Evolutionary conservation across 2,888 invertebrate genomes (phyloP), one percentile per base, ranked within the genome.

Genomic region (Alcis repandata): DNA sequence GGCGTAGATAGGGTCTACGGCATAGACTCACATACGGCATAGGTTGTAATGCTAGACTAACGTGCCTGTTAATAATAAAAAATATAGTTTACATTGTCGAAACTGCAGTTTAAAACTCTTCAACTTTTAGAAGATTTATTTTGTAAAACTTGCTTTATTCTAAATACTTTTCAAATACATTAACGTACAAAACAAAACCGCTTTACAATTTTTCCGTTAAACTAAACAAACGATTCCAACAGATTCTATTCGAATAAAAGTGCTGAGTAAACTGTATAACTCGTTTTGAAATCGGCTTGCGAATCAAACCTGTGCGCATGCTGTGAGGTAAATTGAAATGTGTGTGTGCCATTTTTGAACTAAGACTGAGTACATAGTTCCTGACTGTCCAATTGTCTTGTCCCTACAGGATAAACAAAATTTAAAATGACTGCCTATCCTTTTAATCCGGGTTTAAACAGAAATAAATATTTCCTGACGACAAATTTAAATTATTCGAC

Each of bases 221-320:
- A 49, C 36, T 38, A 57, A 63, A 51, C 62, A 63, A 63, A 43
- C 57, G 33, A 49, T 49, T 62, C 57, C 57, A 51, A 49, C 43
- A 22, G 43, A 22, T 15, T 54, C 54, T 45, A 46, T 59, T 11
- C 63, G 70, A 54, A 63, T 63, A 69, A 67, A 71, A 66, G 61
- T 65, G 71, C 63, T 59, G 53, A 15, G 63, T 57, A 71, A 69
- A 69, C 65, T 54, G 51, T 33, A 60, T 63, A 67, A 59, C 65
- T 64, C 67, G 63, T 66, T 69, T 67, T 66, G 48, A 66, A 68
- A 69, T 69, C 65, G 69, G 65, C 58, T 69, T 71, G 63, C 67
- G 49, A 43, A 15, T 33, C 17, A 36, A 17, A 36, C 56, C 54
- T 27, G 48, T 20, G 11, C 32, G 36, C 19, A 32, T 13, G 11